Conservation (phyloP, 2,797 vertebrate species). For the Rhinatrema bivittatum region DNA sequence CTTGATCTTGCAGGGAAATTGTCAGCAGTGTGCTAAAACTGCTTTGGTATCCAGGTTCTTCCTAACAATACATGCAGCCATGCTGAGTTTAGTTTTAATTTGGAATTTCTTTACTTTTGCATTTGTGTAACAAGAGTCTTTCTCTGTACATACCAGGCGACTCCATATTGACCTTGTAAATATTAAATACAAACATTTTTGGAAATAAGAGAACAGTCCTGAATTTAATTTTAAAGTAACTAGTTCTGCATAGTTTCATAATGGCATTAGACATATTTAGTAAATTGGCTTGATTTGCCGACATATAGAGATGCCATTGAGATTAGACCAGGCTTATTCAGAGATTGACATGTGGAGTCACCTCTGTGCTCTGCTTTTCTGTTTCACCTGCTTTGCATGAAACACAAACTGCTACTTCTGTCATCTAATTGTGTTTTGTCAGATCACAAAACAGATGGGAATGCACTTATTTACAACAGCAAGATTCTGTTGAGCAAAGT, state of each 20-base stretch:
- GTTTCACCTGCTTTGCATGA: constrained; percentile 42
- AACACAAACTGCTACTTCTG: constrained; percentile 9
- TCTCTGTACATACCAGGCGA: constrained; percentile 21
- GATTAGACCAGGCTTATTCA: too few species aligned
- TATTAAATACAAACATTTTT: too few species aligned
- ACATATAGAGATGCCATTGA: too few species aligned
- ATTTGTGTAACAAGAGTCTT: constrained; percentile 8
- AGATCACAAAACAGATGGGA: constrained; percentile 87
- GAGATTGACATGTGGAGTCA: constrained; percentile 42
- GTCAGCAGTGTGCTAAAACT: constrained; percentile 48
- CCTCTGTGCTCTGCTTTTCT: constrained; percentile 30
- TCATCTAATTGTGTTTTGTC: constrained; percentile 32
- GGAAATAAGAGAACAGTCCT: too few species aligned
- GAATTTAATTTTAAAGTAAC: too few species aligned
- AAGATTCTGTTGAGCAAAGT: constrained; percentile 23
- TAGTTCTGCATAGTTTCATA: too few species aligned
- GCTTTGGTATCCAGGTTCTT: constrained; percentile 24
- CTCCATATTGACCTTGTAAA: constrained; percentile 34
- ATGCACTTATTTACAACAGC: constrained; percentile 38
- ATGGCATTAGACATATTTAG: too few species aligned
- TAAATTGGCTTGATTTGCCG: too few species aligned
- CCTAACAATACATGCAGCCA: constrained; percentile 18
- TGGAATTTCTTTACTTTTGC: constrained; percentile 17
- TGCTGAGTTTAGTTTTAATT: constrained; percentile 17
- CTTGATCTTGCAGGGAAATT: constrained; percentile 35